These are phyloP conservation scores for Ptilorrhoa leucosticta DNA, from an alignment of 2,113 vertebrate species.

Conservation along the genomic window DNA sequence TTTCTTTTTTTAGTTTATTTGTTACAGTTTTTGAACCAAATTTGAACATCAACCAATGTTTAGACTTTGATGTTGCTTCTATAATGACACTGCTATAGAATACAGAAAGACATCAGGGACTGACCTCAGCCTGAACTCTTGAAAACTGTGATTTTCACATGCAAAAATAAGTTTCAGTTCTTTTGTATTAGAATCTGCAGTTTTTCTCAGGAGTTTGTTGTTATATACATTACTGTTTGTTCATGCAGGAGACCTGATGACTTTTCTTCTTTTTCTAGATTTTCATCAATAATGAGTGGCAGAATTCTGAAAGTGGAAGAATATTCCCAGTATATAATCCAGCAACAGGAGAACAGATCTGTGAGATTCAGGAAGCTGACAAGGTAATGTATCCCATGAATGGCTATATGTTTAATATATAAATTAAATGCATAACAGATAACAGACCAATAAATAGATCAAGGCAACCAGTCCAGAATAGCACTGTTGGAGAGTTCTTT, in stretches of 20 bases:
- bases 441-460: not conserved
- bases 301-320: conserved; percentile 90
- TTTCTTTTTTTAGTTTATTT: not conserved
- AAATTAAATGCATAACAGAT: not conserved
- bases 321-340: conserved; percentile 89
- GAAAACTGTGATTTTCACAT: not conserved
- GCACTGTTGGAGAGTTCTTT: not conserved
- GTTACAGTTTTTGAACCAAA: not conserved
- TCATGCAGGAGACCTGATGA: not conserved
- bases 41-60: not conserved
- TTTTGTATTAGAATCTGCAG: not conserved
- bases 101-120: not conserved
- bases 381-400: conserved; percentile 76
- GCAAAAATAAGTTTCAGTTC: not conserved
- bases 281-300: conserved; percentile 99
- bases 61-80: not conserved
- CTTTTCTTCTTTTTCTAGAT: conserved; percentile 74
- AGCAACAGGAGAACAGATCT: conserved; percentile 92
- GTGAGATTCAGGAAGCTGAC: conserved; percentile 96
- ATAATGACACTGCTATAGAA: not conserved
- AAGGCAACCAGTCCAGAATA: not conserved
- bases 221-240: not conserved
- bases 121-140: not conserved
- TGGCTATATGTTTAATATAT: not conserved
- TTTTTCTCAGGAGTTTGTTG: not conserved